Base-by-base conservation (phyloP, 37 sponge, comb jelly and placozoan genomes). In the Lycopodina hypogea region DNA sequence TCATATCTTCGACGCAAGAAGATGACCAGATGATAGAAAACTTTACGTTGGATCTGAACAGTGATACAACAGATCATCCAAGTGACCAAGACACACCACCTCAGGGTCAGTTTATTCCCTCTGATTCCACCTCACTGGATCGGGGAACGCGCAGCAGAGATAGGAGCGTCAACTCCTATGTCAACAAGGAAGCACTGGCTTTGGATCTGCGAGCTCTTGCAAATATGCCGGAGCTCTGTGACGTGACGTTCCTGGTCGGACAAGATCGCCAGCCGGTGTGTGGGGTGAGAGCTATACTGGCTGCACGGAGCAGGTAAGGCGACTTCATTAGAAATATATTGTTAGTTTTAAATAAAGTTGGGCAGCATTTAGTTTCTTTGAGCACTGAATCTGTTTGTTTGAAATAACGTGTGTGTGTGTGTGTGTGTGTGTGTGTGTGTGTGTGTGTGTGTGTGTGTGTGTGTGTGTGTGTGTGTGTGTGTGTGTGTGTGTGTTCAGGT, bases 201-300 rank as follows among this genome's bases (percentile, higher is more conserved):
- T 68, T 86, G 53, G 96, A 95, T 63, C 72, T 95, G 74, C 50
- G 56, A 7, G 85, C 83, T 34, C 83, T 95, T 40, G 89, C 96
- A 23, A 71, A 58, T 45, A 85, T 97, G 93, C 94, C 97, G 0
- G 95, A 94, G 82, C 75, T 94, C 39, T 93, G 94, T 71, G 97
- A 97, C 70, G 88, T 94, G 8, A 97, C 95, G 17, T 97, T 97
- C 75, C 81, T 97, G 24, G 97, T 94, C 0, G 97, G 97, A 18
- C 79, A 89, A 30, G 92, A 90, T 52, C 68, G 84, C 34, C 90
- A 93, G 67, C 97, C 97, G 0, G 82, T 97, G 12, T 94, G 92
- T 65, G 97, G 86, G 24, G 97, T 97, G 30, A 79, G 78, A 74
- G 92, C 97, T 56, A 92, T 97, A 23, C 84, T 97, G 30, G 94